phyloP scores from a whole-genome alignment of 1,140 invertebrate species.

The Metopolophium dirhodum region DNA sequence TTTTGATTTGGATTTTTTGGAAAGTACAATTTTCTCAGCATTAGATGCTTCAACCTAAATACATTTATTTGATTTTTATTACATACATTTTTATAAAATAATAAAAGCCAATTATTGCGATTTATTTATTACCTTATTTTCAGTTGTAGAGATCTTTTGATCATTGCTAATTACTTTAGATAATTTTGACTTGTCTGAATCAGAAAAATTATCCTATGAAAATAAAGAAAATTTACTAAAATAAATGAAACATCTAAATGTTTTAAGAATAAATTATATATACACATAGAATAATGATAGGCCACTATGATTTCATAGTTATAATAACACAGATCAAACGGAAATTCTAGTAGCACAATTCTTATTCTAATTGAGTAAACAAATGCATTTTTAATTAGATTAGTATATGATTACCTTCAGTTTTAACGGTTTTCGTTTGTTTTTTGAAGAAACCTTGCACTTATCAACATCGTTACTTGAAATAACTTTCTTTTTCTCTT shows the following conservation, averaged over 20 bases:
- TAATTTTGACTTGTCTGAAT: conserved; percentile 12
- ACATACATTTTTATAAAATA: neutral
- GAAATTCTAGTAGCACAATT: neutral
- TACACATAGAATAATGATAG: neutral
- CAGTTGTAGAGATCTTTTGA: neutral
- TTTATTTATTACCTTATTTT: neutral
- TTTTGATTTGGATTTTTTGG: conserved; percentile 26
- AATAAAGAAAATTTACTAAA: neutral
- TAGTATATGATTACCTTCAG: neutral
- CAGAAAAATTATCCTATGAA: conserved; percentile 27
- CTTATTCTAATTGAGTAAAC: neutral
- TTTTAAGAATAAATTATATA: too few relatives aligned
- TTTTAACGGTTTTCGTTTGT: conserved; percentile 38
- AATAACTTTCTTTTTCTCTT: conserved; percentile 41
- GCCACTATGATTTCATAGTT: neutral
- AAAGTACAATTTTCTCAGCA: neutral
- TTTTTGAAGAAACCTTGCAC: conserved; percentile 26
- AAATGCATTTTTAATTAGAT: neutral
- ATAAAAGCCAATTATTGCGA: neutral
- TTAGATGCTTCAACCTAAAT: conserved; percentile 1
- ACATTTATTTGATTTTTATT: neutral
- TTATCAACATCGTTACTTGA: neutral
- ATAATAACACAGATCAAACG: neutral
- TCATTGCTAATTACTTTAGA: neutral
- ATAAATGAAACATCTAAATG: neutral